These are phyloP conservation scores for Eilema sororculum DNA, from an alignment of 2,888 invertebrate genomes.

Conservation along the genomic window DNA sequence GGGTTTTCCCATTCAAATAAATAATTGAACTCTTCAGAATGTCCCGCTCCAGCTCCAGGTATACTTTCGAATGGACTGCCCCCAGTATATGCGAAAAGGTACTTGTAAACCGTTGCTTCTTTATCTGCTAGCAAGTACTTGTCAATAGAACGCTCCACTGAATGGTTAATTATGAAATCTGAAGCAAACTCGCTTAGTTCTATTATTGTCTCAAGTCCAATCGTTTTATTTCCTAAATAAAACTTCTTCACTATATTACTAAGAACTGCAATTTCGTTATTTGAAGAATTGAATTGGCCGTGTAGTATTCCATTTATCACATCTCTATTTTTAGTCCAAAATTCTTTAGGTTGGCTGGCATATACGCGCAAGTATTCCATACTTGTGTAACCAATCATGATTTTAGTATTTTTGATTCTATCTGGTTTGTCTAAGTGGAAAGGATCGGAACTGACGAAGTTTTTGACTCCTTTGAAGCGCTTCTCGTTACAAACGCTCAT, in stretches of 20 bases:
- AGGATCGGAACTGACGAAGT: conserved; percentile 55
- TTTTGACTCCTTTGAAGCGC: conserved; percentile 40
- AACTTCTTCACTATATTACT: conserved; percentile 47
- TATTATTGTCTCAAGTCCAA: conserved; percentile 51
- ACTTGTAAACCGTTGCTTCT: conserved; percentile 54
- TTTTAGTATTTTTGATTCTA: conserved; percentile 48
- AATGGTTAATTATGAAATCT: conserved; percentile 58
- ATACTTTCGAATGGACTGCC: conserved; percentile 55
- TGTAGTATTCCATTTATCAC: conserved; percentile 28
- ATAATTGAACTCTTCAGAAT: conserved; percentile 63
- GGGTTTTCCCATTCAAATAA: conserved; percentile 51
- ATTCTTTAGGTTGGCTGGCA: conserved; percentile 45
- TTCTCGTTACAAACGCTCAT: conserved; percentile 62
- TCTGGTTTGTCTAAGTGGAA: conserved; percentile 49
- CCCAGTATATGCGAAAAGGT: conserved; percentile 60
- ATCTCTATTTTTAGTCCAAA: conserved; percentile 32
- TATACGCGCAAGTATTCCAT: conserved; percentile 59
- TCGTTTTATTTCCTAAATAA: conserved; percentile 54
- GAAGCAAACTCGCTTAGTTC: conserved; percentile 58
- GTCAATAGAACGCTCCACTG: conserved; percentile 57
- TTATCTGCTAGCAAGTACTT: conserved; percentile 54
- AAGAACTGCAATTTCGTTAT: conserved; percentile 37
- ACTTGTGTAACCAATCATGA: conserved; percentile 66
- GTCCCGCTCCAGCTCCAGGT: conserved; percentile 57
- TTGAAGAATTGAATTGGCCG: conserved; percentile 29